Evolutionary conservation across 2,797 vertebrate species (phyloP), one percentile per base, ranked within the genome.

Genomic region (Orientallactaga sibirica): DNA sequence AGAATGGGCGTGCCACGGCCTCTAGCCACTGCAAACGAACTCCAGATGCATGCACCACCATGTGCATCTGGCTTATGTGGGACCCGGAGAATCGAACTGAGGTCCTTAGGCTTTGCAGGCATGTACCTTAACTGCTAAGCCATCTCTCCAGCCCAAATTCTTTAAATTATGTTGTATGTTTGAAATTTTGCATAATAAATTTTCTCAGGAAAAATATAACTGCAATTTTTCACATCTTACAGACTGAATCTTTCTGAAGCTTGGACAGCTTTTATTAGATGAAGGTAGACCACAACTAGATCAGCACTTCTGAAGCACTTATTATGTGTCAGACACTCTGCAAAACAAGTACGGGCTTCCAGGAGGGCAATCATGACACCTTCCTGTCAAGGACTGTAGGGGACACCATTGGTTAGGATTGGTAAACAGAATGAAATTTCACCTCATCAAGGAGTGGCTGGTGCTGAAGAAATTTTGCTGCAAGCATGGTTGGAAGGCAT

Each of bases 111-210:
- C 33, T 37, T 37, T 37, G 33, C 33, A 37, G 33, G 33, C 33
- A 37, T 37, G 33, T 37, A 37, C 33, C 33, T 37, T 37, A 37
- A 37, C 33, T 37, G 33, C 33, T 37, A 37, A 37, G 33, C 33
- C 33, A 37, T 37, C 33, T 37, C 33, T 37, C 33, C 33, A 37
- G 33, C 33, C 33, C 33, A 37, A 37, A 37, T 37, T 78, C 16
- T 88, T 83, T 90, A n/a, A 80, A 75, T 43, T 80, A 76, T 48
- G 66, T 14, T 68, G 15, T 68, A 68, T 52, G 0, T 90, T 81
- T 87, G 48, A 95, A 74, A 91, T 82, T 83, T 73, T 81, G 41
- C n/a, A 77, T 86, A 81, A 58, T 66, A 68, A 73, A 67, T 7
- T 70, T 64, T 80, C 67, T 48, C 22, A 7, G 15, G 5, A 20